These are phyloP conservation scores for Lontra canadensis DNA, from an alignment of 2,113 vertebrate genomes.

Conservation along the genomic window DNA sequence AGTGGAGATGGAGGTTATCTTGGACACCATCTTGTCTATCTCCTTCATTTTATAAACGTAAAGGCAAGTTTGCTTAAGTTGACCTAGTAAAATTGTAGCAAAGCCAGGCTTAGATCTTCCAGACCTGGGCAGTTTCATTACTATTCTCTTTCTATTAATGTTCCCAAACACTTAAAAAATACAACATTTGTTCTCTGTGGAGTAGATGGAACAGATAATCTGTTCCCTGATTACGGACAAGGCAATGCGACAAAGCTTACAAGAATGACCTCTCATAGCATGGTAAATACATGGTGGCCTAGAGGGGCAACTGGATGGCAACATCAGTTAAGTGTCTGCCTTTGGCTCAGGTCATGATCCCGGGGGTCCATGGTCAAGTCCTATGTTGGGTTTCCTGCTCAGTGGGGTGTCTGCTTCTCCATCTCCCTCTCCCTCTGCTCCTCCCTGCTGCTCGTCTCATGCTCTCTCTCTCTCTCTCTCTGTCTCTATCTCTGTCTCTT, in stretches of 20 bases:
- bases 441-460: background rate
- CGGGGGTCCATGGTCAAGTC: background rate
- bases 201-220: conserved; percentile 1
- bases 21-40: background rate
- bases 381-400: background rate
- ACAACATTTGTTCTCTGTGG: conserved; percentile 5
- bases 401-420: background rate
- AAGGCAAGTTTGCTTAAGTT: background rate
- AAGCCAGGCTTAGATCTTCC: background rate
- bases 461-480: too few species aligned
- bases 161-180: conserved; percentile 52
- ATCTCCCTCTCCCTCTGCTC: background rate
- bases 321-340: background rate
- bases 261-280: background rate
- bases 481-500: too few species aligned
- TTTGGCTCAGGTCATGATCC: background rate
- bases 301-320: background rate
- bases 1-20: background rate
- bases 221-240: background rate
- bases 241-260: background rate
- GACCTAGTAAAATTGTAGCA: background rate
- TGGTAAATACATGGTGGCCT: background rate
- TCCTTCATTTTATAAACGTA: background rate
- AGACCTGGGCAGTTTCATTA: background rate
- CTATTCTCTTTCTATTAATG: background rate